Evolutionary conservation across 2,113 vertebrate genomes (phyloP).

Genomic region (Formicarius rufipectus): DNA sequence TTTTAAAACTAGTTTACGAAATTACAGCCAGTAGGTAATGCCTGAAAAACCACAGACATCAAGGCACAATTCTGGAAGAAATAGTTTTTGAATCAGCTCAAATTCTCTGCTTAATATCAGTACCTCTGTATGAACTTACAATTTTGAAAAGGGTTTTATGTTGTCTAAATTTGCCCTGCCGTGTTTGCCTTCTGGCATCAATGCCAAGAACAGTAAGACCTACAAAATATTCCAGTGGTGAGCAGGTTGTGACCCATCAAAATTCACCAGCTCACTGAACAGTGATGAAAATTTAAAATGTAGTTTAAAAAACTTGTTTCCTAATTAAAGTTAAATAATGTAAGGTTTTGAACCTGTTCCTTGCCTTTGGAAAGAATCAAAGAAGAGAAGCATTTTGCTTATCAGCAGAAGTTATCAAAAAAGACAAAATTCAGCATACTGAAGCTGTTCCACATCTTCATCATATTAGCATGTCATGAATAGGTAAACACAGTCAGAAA

Average conservation of each 20-base stretch:
- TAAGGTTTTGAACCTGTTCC: slow-evolving; percentile 69
- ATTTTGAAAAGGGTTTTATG: background rate
- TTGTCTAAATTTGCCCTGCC: background rate
- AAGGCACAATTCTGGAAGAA: background rate
- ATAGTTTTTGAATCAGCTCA: background rate
- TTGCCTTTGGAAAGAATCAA: slow-evolving; percentile 68
- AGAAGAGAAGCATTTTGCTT: slow-evolving; percentile 51
- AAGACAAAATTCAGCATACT: slow-evolving; percentile 16
- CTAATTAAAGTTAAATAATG: slow-evolving; percentile 73
- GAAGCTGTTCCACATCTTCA: background rate
- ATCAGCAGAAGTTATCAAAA: slow-evolving; percentile 54
- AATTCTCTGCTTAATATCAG: background rate
- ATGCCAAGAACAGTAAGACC: background rate
- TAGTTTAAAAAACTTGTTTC: slow-evolving; percentile 61
- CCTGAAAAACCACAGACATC: background rate
- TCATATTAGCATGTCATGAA: background rate
- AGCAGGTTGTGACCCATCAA: slow-evolving; percentile 45
- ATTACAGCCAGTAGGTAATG: background rate
- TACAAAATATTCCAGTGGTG: background rate
- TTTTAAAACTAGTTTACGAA: background rate
- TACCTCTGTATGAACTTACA: background rate
- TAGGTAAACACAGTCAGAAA: background rate
- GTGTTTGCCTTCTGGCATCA: background rate
- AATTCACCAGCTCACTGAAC: slow-evolving; percentile 34
- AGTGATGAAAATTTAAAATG: slow-evolving; percentile 74